Base-by-base conservation (phyloP, 2,888 invertebrate genomes). In the Temnothorax ravouxi region DNA sequence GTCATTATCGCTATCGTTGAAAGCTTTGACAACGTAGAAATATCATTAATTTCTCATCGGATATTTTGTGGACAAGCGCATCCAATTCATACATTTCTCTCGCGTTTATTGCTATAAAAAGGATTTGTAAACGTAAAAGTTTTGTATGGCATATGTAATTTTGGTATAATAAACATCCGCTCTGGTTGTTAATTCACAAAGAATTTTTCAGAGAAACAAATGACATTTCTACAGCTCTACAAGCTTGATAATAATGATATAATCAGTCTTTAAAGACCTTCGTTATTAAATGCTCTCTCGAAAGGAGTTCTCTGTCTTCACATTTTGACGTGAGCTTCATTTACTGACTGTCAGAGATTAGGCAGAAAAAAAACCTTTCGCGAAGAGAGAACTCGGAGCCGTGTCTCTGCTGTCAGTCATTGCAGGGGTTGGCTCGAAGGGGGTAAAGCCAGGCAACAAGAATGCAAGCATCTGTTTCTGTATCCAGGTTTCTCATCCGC, bases 401-500 rank as follows among this genome's bases (percentile, higher is more conserved):
- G 18, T 47, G 44, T 52, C 52, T 79, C 47, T 72, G 74, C 69
- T 62, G 84, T 56, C 67, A 71, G 81, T 77, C 54, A 85, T 88
- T 88, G 88, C 85, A 88, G 91, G 87, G 87, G 87, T 89, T 87
- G 88, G 89, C 85, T 89, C 87, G 87, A 91, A 89, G 90, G 89
- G 91, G 91, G 90, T 91, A 90, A 91, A 92, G 87, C 88, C 88
- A 89, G 67, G 85, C 85, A 85, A 84, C 87, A 88, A 84, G 77
- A 84, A 93, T 91, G 91, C 90, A 87, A 89, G 92, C 93, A 93
- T 93, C 93, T 93, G 93, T 90, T 92, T 91, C 92, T 91, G 90
- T 93, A 91, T 92, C 91, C 90, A 89, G 88, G 89, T 93, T 93
- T 93, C 93, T 93, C 93, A 93, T 93, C 92, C 93, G 91, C 91